Evolutionary conservation across 2,797 vertebrate genomes (phyloP), one percentile per base, ranked within the genome.

Genomic region (Pseudocheirus occidentalis): DNA sequence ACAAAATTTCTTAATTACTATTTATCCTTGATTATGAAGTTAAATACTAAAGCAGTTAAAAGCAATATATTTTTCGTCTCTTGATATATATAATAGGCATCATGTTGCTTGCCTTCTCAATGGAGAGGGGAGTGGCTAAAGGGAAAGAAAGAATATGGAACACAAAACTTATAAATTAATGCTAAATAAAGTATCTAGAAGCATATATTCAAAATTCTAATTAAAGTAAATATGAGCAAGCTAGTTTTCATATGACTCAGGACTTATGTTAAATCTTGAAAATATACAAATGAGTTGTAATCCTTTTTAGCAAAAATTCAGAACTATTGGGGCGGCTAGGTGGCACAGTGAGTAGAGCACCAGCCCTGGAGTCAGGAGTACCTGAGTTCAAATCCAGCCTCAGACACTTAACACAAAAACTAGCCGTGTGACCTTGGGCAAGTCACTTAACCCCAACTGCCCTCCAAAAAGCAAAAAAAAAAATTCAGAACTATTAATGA

Each of bases 261-360:
- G 92, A 9, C 1, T 16, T 66, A 46, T n/a, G 2, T 52, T 34
- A 16, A 1, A 53, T n/a, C 28, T 34, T 59, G 28, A 66, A 94
- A 66, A 54, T 92, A 73, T n/a, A 66, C 52, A 93, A 92, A 95
- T 54, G 11, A 91, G 55, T 58, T 90, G 91, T n/a, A 59, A 73
- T 87, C 10, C 58, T n/a, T 13, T 1, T 62, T 92, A 90, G 94
- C 31, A 81, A 27, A 29, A 94, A 95, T 34, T 31, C 31, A 62
- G 29, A 14, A 34, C 13, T 2, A 62, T 34, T 62, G n/a, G n/a
- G n/a, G n/a, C n/a, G n/a, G n/a, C n/a, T n/a, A n/a, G n/a, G n/a
- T n/a, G n/a, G n/a, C n/a, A n/a, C n/a, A n/a, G n/a, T n/a, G n/a
- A n/a, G n/a, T n/a, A n/a, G n/a, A n/a, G n/a, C n/a, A n/a, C n/a